Evolutionary conservation across 2,113 vertebrate genomes (phyloP).

Genomic region (Silurus asotus): DNA sequence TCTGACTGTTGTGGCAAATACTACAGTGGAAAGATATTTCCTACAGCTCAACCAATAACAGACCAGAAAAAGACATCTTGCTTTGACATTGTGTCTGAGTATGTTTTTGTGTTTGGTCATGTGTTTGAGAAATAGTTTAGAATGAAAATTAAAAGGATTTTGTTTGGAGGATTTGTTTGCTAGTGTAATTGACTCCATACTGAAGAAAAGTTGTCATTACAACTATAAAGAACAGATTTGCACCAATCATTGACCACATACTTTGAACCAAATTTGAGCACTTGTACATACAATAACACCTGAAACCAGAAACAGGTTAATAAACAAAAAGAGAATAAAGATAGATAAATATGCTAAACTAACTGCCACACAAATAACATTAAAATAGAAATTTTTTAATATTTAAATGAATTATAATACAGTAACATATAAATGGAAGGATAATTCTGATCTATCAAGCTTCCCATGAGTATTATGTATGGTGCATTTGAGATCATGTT

Average conservation of each 20-base stretch:
- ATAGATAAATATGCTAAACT: neutral
- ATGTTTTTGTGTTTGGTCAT: neutral
- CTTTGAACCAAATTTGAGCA: neutral
- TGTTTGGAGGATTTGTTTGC: slow-evolving; percentile 2
- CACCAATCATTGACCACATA: neutral
- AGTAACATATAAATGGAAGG: neutral
- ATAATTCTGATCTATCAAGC: neutral
- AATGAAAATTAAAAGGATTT: neutral
- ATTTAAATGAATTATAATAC: neutral
- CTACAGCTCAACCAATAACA: slow-evolving; percentile 28
- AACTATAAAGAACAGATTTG: neutral
- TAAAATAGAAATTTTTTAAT: neutral
- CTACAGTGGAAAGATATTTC: slow-evolving; percentile 45
- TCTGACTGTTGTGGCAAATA: slow-evolving; percentile 20
- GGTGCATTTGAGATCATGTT: neutral
- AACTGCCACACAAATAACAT: neutral
- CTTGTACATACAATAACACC: neutral
- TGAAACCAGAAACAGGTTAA: neutral
- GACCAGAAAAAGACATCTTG: slow-evolving; percentile 12
- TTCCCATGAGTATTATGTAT: neutral
- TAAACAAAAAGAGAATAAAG: neutral
- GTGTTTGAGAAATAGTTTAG: neutral
- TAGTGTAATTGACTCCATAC: neutral
- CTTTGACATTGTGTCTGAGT: neutral
- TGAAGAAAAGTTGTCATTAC: neutral